These are phyloP conservation scores for Dreissena rostriformis DNA, from an alignment of 1,140 invertebrate genomes.

Conservation along the genomic window DNA sequence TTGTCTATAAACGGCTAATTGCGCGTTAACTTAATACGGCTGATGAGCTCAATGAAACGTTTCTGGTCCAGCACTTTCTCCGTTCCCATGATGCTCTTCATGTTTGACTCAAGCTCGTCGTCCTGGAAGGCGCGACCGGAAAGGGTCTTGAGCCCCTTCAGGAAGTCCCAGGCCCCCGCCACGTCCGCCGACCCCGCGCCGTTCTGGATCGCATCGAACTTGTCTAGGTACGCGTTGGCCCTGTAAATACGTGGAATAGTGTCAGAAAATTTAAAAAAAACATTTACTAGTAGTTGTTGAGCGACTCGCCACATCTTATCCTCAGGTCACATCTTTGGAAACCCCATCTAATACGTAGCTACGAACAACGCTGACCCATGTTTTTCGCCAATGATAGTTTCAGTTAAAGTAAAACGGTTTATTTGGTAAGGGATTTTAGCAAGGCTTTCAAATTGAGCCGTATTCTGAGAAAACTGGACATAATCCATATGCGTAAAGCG, in stretches of 20 bases:
- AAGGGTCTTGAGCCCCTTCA: slow-evolving; percentile 61
- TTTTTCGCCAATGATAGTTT: too few species aligned
- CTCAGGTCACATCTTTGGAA: too few species aligned
- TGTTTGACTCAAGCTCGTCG: slow-evolving; percentile 17
- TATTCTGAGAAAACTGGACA: too few species aligned
- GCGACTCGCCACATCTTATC: too few species aligned
- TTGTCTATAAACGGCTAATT: background rate
- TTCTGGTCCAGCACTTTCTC: slow-evolving; percentile 9
- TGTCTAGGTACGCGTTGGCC: slow-evolving; percentile 62
- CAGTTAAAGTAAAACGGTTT: too few species aligned
- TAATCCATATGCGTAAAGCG: too few species aligned
- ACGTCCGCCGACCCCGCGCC: slow-evolving; percentile 60
- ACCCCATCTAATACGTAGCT: too few species aligned
- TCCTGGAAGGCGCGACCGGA: background rate
- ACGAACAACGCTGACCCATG: too few species aligned
- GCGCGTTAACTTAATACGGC: slow-evolving; percentile 31
- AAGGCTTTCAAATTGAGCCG: too few species aligned
- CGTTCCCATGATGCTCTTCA: slow-evolving; percentile 15
- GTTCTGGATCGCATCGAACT: slow-evolving; percentile 63
- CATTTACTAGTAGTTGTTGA: too few species aligned
- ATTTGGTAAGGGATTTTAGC: too few species aligned
- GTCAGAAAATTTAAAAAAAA: too few species aligned
- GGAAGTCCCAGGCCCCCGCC: slow-evolving; percentile 58
- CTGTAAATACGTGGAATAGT: slow-evolving; percentile 52
- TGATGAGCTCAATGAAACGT: slow-evolving; percentile 42